phyloP scores from a whole-genome alignment of 1,140 invertebrate species.

The Plutomurus gul region DNA sequence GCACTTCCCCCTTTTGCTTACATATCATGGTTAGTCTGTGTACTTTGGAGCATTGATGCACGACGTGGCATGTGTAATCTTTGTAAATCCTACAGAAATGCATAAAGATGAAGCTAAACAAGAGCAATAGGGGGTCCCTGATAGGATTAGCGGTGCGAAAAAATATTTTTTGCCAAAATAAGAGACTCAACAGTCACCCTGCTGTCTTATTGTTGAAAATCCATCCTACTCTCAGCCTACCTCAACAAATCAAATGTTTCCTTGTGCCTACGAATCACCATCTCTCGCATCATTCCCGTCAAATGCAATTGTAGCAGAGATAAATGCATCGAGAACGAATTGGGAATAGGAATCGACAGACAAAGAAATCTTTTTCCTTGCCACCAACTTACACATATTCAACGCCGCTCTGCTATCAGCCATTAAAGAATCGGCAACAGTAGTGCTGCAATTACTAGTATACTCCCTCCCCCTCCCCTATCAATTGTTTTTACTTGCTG shows the following conservation, averaged over 20 bases:
- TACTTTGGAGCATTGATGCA: background rate
- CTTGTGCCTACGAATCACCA: background rate
- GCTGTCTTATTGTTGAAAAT: constrained; percentile 39
- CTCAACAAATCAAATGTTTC: background rate
- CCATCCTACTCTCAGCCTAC: background rate
- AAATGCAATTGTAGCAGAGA: background rate
- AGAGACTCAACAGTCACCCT: constrained; percentile 20
- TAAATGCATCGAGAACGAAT: too few relatives aligned
- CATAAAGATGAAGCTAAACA: constrained; percentile 48
- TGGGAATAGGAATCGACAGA: too few relatives aligned
- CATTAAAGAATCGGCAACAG: too few relatives aligned
- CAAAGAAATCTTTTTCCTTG: too few relatives aligned
- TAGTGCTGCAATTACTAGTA: too few relatives aligned
- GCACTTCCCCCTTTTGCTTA: background rate
- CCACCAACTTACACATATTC: too few relatives aligned
- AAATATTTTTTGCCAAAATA: constrained; percentile 37
- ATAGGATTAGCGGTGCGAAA: constrained; percentile 48
- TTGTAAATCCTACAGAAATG: constrained; percentile 22
- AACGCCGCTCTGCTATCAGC: too few relatives aligned
- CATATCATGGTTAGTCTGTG: background rate
- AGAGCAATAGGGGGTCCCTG: constrained; percentile 42
- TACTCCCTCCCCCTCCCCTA: too few relatives aligned
- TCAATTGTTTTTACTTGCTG: too few relatives aligned
- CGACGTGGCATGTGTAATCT: constrained; percentile 23
- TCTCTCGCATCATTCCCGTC: background rate